Percentiles rank a stretch among this genome's conserved stretches.
These are phyloP conservation scores for pig (Sus scrofa) DNA, from an alignment of 2,113 vertebrate species.

Conservation along the genomic window T2T-Sscrofa CM000826.6:117745501-117746000, in stretches of 20 bases:
- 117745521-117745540: not conserved
- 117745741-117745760: not conserved
- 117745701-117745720: not conserved
- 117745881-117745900: not conserved
- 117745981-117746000: too few species aligned
- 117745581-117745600: not conserved
- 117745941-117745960: too few species aligned
- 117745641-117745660: not conserved
- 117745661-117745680: not conserved
- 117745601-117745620: not conserved
- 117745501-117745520: not conserved
- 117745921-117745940: not conserved
- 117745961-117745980: too few species aligned
- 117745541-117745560: not conserved
- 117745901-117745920: not conserved
- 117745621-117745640: not conserved
- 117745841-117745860: not conserved
- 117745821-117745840: not conserved
- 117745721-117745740: not conserved
- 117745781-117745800: not conserved
- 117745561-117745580: not conserved
- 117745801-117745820: not conserved
- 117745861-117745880: conserved; percentile 6
- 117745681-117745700: not conserved
- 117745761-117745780: not conserved